A percentile compares a stretch with the other conserved stretches of the same genome.
Evolutionary conservation across 1,140 invertebrate species (phyloP).

Genomic region (Leguminivora glycinivorella): DNA sequence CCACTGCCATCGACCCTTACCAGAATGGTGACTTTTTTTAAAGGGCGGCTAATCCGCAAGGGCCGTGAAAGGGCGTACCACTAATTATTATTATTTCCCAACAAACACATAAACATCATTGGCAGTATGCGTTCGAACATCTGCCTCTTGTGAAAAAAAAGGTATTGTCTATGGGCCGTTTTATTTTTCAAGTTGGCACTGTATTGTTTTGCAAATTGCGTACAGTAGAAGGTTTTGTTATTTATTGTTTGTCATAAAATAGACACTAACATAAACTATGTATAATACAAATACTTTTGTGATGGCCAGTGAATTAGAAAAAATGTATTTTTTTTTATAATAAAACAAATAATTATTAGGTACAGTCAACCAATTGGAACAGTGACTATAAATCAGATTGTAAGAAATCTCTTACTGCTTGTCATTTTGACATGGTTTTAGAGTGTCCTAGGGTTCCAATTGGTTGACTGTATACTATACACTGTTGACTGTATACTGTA

Average conservation of each 20-base stretch:
- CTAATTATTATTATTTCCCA: conserved; percentile 41
- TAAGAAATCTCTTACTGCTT: no score
- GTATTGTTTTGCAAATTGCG: conserved; percentile 25
- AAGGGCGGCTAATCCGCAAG: conserved; percentile 45
- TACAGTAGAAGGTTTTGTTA: neutral
- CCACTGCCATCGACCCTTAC: conserved; percentile 53
- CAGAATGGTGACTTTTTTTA: conserved; percentile 42
- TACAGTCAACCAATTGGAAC: no score
- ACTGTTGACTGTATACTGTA: no score
- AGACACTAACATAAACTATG: no score
- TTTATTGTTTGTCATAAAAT: conserved; percentile 1
- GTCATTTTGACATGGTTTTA: no score
- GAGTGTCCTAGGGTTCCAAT: no score
- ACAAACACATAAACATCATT: conserved; percentile 25
- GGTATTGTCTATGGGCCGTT: conserved; percentile 28
- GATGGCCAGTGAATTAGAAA: no score
- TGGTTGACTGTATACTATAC: no score
- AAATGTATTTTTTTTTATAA: no score
- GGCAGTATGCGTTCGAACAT: conserved; percentile 32
- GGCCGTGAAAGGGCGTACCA: conserved; percentile 39
- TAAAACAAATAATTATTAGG: no score
- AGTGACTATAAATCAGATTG: no score
- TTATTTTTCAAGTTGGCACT: conserved; percentile 13
- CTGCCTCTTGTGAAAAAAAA: conserved; percentile 33
- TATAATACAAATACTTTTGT: no score